phyloP scores from a whole-genome alignment of 2,888 invertebrate species.

The Calliopum simillimum region DNA sequence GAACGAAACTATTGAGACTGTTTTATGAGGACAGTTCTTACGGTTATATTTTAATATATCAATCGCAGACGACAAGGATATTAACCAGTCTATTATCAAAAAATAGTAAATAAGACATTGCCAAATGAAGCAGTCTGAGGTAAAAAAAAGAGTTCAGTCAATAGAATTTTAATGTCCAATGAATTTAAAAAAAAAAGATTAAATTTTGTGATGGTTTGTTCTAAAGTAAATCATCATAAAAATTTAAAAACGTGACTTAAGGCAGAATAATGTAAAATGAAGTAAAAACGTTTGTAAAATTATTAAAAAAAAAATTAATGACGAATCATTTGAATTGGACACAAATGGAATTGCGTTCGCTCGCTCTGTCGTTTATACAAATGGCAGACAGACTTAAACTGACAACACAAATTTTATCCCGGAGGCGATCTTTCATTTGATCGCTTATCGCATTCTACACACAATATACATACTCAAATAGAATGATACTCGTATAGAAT shows the following conservation, averaged over 20 bases:
- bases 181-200: background rate
- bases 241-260: conserved; percentile 62
- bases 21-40: too few relatives aligned
- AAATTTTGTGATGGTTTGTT: conserved; percentile 1
- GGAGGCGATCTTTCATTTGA: conserved; percentile 31
- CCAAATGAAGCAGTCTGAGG: too few relatives aligned
- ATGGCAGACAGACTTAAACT: too few relatives aligned
- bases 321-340: conserved; percentile 22
- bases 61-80: too few relatives aligned
- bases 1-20: too few relatives aligned
- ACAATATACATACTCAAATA: background rate
- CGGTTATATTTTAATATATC: too few relatives aligned
- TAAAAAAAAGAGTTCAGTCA: too few relatives aligned
- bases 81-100: too few relatives aligned
- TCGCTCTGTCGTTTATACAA: background rate
- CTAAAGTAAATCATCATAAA: conserved; percentile 22
- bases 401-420: conserved; percentile 8
- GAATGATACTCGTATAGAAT: background rate
- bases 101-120: too few relatives aligned
- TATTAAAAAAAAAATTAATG: conserved; percentile 50
- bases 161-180: too few relatives aligned
- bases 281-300: too few relatives aligned
- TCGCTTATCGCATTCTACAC: conserved; percentile 14
- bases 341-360: conserved; percentile 9
- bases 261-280: too few relatives aligned